phyloP scores from a whole-genome alignment of 2,888 invertebrate genomes.

The Hypsopygia costalis region DNA sequence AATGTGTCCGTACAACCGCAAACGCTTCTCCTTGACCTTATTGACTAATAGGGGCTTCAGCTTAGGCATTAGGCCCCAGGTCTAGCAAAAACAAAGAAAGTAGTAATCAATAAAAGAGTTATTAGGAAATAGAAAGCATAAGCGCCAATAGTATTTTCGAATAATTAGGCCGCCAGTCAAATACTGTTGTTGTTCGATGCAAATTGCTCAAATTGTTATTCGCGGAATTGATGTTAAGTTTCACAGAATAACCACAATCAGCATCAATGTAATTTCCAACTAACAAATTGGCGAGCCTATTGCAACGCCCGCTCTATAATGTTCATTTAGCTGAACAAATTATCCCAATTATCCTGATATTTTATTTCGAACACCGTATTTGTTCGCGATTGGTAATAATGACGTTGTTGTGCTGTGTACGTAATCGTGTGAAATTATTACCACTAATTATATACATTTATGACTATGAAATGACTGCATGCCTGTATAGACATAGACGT shows the following conservation, averaged over 20 bases:
- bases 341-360: not conserved
- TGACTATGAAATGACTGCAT: no score
- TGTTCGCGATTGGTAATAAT: not conserved
- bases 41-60: no score
- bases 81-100: no score
- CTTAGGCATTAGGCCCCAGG: no score
- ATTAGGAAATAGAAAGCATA: not conserved
- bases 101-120: no score
- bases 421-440: no score
- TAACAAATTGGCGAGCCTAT: slow-evolving; percentile 25
- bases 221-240: slow-evolving; percentile 43
- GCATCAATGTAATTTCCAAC: slow-evolving; percentile 33
- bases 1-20: no score
- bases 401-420: not conserved
- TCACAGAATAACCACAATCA: slow-evolving; percentile 38
- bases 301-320: not conserved
- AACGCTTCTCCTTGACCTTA: no score
- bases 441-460: no score
- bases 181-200: slow-evolving; percentile 29
- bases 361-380: not conserved
- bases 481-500: no score
- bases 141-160: slow-evolving; percentile 16
- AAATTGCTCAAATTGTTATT: slow-evolving; percentile 49
- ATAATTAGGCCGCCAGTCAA: slow-evolving; percentile 29
- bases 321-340: not conserved